phyloP scores from a whole-genome alignment of 2,113 vertebrate species.

The Phycodurus eques region DNA sequence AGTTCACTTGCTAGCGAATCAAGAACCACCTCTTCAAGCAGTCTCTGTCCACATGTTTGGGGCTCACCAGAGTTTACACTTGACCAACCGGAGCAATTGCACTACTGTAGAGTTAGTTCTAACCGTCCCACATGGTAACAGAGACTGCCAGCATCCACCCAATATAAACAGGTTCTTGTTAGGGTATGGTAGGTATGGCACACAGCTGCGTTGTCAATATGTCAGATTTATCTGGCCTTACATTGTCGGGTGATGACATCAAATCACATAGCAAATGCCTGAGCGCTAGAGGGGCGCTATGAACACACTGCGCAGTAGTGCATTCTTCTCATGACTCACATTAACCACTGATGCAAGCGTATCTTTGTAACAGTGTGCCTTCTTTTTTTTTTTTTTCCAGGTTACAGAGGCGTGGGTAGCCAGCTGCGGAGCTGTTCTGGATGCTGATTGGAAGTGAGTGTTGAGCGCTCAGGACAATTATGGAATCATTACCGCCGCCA shows the following conservation, averaged over 20 bases:
- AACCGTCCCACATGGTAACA: neutral
- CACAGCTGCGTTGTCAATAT: constrained; percentile 39
- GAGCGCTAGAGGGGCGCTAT: constrained; percentile 29
- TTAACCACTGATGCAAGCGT: constrained; percentile 32
- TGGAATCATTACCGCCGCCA: constrained; percentile 66
- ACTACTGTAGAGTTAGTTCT: neutral
- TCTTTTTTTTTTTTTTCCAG: constrained; percentile 13
- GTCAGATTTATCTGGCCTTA: constrained; percentile 36
- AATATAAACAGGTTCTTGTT: neutral
- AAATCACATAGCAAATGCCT: constrained; percentile 42
- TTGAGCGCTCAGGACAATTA: constrained; percentile 69
- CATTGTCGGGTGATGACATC: constrained; percentile 49
- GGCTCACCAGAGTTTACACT: too few species aligned
- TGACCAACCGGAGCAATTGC: neutral
- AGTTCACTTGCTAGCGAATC: neutral
- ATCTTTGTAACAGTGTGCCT: constrained; percentile 17
- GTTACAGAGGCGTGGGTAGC: constrained; percentile 52
- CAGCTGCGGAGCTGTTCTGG: constrained; percentile 55
- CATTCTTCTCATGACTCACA: constrained; percentile 47
- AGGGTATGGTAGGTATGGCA: constrained; percentile 39
- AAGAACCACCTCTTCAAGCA: neutral
- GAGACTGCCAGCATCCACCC: neutral
- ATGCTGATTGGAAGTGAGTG: constrained; percentile 71
- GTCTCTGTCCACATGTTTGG: neutral
- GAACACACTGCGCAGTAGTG: constrained; percentile 24